Evolutionary conservation across 2,888 invertebrate genomes (phyloP).

Genomic region (Trichacis sp.): DNA sequence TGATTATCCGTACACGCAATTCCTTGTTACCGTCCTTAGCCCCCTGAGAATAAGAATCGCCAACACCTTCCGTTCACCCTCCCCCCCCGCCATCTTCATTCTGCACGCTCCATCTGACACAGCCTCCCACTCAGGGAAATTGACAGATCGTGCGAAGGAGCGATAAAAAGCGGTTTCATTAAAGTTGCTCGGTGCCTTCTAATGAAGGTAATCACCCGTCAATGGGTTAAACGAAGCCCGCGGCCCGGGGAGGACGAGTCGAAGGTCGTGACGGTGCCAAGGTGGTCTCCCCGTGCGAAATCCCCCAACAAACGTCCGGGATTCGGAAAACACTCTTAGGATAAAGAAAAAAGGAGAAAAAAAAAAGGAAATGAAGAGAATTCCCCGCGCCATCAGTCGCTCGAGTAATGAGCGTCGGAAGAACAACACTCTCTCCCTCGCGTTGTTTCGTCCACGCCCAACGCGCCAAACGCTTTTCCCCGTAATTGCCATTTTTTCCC

Average conservation of each 20-base stretch:
- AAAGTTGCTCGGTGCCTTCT: slow-evolving; percentile 41
- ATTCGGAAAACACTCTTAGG: too few relatives aligned
- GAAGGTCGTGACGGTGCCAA: slow-evolving; percentile 23
- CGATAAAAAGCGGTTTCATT: slow-evolving; percentile 47
- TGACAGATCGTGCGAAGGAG: slow-evolving; percentile 45
- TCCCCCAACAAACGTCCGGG: slow-evolving; percentile 17
- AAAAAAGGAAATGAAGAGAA: slow-evolving; percentile 41
- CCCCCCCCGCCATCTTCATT: slow-evolving; percentile 11
- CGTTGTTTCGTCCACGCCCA: background rate
- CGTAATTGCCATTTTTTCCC: background rate
- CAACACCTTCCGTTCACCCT: slow-evolving; percentile 26
- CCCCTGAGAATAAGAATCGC: too few relatives aligned
- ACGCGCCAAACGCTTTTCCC: background rate
- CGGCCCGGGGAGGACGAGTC: slow-evolving; percentile 29
- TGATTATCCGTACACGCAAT: too few relatives aligned
- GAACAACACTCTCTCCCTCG: slow-evolving; percentile 42
- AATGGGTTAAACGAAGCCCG: slow-evolving; percentile 42
- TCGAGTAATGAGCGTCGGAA: slow-evolving; percentile 63
- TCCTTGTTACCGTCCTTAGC: too few relatives aligned
- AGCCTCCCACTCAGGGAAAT: slow-evolving; percentile 40
- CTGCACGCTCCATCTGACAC: slow-evolving; percentile 23
- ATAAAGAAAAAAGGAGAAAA: too few relatives aligned
- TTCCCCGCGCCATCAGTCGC: slow-evolving; percentile 62
- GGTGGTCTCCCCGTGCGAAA: slow-evolving; percentile 43
- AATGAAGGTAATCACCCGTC: slow-evolving; percentile 45